Evolutionary conservation across 2,888 invertebrate species (phyloP).

Genomic region (Mythimna vitellina): DNA sequence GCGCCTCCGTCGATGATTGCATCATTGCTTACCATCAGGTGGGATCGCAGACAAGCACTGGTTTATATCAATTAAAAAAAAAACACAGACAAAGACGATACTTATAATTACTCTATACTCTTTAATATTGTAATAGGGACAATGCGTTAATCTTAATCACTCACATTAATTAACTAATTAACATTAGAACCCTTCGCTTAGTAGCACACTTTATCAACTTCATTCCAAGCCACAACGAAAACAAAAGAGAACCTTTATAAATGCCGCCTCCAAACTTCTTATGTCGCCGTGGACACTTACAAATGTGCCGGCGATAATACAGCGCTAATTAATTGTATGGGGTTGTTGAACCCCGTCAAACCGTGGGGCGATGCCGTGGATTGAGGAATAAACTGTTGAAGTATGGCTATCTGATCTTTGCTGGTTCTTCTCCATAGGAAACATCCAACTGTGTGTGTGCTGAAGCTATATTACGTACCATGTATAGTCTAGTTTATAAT

Average conservation of each 20-base stretch:
- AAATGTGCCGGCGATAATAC: slow-evolving; percentile 68
- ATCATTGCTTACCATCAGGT: no score
- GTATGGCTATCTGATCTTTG: neutral
- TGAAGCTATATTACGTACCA: no score
- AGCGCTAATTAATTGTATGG: slow-evolving; percentile 77
- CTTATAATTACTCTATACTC: neutral
- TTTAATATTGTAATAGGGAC: neutral
- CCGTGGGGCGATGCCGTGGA: slow-evolving; percentile 33
- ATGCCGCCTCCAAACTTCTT: slow-evolving; percentile 65
- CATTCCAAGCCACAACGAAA: neutral
- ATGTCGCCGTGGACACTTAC: slow-evolving; percentile 48
- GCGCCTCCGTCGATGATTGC: no score
- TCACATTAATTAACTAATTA: neutral
- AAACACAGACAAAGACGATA: no score
- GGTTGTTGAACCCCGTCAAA: slow-evolving; percentile 70
- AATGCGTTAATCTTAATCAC: neutral
- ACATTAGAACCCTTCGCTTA: neutral
- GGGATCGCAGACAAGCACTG: no score
- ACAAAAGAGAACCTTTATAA: slow-evolving; percentile 14
- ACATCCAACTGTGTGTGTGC: no score
- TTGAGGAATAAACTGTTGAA: neutral
- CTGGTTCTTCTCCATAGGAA: no score
- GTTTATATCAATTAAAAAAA: no score
- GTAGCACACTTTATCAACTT: slow-evolving; percentile 5
- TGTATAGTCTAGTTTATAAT: no score